Evolutionary conservation across 1,140 invertebrate species (phyloP).

Genomic region (Drosophila triauraria): DNA sequence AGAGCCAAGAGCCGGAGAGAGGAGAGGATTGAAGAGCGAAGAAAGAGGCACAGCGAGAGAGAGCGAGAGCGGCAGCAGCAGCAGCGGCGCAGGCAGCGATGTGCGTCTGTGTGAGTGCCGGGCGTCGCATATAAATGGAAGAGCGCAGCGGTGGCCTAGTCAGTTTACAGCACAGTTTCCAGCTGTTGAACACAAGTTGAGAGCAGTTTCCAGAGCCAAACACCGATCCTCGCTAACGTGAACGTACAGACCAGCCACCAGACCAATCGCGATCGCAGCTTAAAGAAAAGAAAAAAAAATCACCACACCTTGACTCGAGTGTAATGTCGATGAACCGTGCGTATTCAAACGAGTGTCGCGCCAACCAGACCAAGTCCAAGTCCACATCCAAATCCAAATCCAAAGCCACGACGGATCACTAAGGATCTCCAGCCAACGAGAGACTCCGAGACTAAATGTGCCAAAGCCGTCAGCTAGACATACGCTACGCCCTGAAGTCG

Average conservation of each 20-base stretch:
- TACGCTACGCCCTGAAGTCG: conserved; percentile 51
- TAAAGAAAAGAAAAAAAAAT: neutral
- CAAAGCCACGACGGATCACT: conserved; percentile 20
- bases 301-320: conserved; percentile 67
- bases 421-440: neutral
- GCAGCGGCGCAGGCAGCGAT: neutral
- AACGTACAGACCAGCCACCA: conserved; percentile 10
- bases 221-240: conserved; percentile 37
- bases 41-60: conserved; percentile 26
- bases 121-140: conserved; percentile 71
- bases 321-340: conserved; percentile 82
- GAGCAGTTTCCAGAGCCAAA: conserved; percentile 27
- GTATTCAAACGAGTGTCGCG: conserved; percentile 68
- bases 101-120: conserved; percentile 16
- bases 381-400: conserved; percentile 8
- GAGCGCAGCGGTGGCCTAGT: conserved; percentile 42
- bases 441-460: conserved; percentile 48
- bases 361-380: conserved; percentile 43
- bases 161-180: conserved; percentile 76
- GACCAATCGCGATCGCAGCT: conserved; percentile 22
- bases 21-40: conserved; percentile 23
- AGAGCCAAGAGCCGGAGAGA: conserved; percentile 22
- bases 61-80: conserved; percentile 12
- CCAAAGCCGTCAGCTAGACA: conserved; percentile 62
- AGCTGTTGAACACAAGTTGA: conserved; percentile 77